Conservation (phyloP, 2,888 invertebrate species). For the Stictocephala bisonia region DNA sequence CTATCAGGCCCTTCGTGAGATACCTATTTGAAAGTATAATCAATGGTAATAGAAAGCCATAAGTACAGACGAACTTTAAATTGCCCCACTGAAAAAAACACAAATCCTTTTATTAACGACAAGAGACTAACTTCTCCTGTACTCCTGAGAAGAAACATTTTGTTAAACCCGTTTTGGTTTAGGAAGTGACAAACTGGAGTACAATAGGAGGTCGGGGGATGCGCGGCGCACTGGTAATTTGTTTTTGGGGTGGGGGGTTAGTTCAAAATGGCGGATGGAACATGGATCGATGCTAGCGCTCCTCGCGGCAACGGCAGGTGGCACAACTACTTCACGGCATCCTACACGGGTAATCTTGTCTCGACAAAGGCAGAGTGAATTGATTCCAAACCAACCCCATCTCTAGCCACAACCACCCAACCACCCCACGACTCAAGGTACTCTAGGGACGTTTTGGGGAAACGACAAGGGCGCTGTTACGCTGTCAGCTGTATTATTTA, state of each 20-base stretch:
- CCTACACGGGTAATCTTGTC: conserved; percentile 37
- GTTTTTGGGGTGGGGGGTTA: conserved; percentile 21
- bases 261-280: conserved; percentile 45
- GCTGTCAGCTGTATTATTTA: no score
- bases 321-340: conserved; percentile 36
- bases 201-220: conserved; percentile 23
- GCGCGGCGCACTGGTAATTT: conserved; percentile 34
- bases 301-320: conserved; percentile 2
- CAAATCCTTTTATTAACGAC: conserved; percentile 40
- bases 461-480: no score
- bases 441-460: conserved; percentile 27
- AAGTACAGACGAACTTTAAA: conserved; percentile 33
- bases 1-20: no score
- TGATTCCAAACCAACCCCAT: conserved; percentile 26
- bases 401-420: conserved; percentile 10
- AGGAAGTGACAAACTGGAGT: conserved; percentile 40
- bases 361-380: conserved; percentile 32
- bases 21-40: no score
- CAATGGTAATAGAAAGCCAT: no score
- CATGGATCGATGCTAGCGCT: conserved; percentile 40
- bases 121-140: conserved; percentile 31
- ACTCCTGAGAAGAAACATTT: conserved; percentile 43
- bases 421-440: not conserved
- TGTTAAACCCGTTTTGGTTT: conserved; percentile 45
- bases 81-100: conserved; percentile 8